Evolutionary conservation across 2,113 vertebrate species (phyloP), one percentile per base, ranked within the genome.

Genomic region (Petromus typicus): DNA sequence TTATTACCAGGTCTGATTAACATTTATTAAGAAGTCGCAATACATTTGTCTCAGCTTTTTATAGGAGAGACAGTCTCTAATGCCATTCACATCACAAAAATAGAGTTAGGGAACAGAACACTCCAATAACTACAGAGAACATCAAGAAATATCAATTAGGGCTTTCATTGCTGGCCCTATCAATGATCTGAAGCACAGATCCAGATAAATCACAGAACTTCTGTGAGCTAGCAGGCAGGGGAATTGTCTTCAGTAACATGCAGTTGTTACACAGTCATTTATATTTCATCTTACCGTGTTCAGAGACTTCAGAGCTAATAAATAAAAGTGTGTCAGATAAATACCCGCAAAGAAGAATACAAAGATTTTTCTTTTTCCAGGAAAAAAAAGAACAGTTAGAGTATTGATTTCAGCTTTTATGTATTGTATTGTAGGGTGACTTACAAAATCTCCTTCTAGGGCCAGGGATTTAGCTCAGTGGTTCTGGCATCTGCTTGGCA

Each of bases 71-170:
- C 48, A 91, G 48, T 84, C 4, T 20, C 57, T 85, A 8, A 40
- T 91, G 18, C 22, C n/a, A 73, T 25, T 93, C 7, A 66, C 76
- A 8, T 2, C 57, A 43, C n/a, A 80, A 1, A 73, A 63, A 88
- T 79, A 91, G 82, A 79, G 43, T 51, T 80, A 71, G 57, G 16
- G 40, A 81, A 91, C 57, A 86, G 83, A 87, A 91, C 71, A 43
- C 17, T 83, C 32, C 34, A 32, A 59, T 66, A 78, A 78, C 57
- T 43, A 25, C 4, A 2, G n/a, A 91, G 76, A 83, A 78, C 37
- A 93, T 23, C 69, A 76, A 66, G 69, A 79, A 96, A 18, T 88
- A 93, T 37, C 69, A 51, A 4, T 71, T 37, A 80, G 7, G 59
- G 2, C n/a, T 95, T 93, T 84, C 56, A 91, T 75, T 71, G 85